These are phyloP conservation scores for Leistus spinibarbis DNA, from an alignment of 2,888 invertebrate genomes.

Conservation along the genomic window DNA sequence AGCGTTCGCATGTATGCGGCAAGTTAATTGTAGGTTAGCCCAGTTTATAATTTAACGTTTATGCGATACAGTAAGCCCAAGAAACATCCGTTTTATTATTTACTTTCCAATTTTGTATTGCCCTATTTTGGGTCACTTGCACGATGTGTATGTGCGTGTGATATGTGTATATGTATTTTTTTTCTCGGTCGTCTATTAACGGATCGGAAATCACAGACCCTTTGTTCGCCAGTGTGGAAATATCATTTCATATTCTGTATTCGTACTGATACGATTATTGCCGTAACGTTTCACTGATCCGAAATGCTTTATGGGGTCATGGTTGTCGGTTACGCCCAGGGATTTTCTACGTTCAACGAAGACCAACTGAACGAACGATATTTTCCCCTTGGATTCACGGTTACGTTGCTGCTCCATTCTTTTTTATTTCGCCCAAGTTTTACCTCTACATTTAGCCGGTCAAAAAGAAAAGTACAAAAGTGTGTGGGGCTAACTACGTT, in stretches of 20 bases:
- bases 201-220: conserved; percentile 36
- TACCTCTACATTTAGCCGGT: neutral
- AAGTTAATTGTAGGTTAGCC: too few species aligned
- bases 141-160: neutral
- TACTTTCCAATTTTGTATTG: neutral
- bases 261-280: conserved; percentile 38
- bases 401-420: neutral
- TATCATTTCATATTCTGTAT: conserved; percentile 38
- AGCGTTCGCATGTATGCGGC: too few species aligned
- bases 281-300: conserved; percentile 38
- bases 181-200: conserved; percentile 28
- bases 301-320: conserved; percentile 10
- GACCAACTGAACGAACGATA: neutral
- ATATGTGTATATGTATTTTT: neutral
- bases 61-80: too few species aligned
- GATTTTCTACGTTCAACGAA: neutral
- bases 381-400: conserved; percentile 4
- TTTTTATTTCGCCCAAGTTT: neutral
- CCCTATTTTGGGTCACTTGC: neutral
- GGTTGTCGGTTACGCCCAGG: conserved; percentile 1
- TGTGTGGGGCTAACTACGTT: neutral
- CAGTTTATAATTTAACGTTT: too few species aligned
- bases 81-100: neutral
- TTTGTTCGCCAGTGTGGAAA: conserved; percentile 35
- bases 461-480: neutral